Base-by-base conservation (phyloP, 2,888 invertebrate species). In the Odontocerum albicorne region DNA sequence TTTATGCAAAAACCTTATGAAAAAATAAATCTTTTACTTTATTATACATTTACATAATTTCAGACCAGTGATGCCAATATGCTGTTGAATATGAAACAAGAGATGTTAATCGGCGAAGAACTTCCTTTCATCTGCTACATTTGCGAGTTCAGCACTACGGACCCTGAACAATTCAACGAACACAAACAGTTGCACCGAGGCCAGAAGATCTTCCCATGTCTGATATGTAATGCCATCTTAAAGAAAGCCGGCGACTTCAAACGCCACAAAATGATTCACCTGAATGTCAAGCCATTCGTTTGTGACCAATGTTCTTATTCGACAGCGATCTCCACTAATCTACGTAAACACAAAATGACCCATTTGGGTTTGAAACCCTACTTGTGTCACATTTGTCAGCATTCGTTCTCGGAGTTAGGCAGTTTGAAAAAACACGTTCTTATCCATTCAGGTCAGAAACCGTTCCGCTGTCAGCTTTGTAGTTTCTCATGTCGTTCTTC, bases 161-260 rank as follows among this genome's bases (percentile, higher is more conserved):
- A 46, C 3, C 16, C 35, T 6, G 35, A 33, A 6, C 19, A 46
- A 20, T 21, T 46, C 13, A 33, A 46, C 4, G 16, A 46, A 20
- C 46, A 46, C 46, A 46, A 46, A 20, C 21, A 21, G 2, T 15
- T 46, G 4, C 46, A 46, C 35, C 19, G 33, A 6, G 46, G 46
- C 7, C 46, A 46, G 36, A 46, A 46, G n/a, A 33, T 46, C 4
- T 46, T 46, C 15, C 46, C 46, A 10, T 46, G 46, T 15, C 21
- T 32, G 6, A 20, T 46, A 7, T 46, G 46, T 32, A 35, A 35
- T 12, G 31, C 46, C 20, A 35, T 32, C 1, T 35, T 33, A 21
- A 46, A 46, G 16, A 46, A 46, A 15, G 33, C 46, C 35, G 33
- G 46, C 33, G 46, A 46, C 21, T 46, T 46, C 46, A 46, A 46